Conservation (phyloP, 2,797 vertebrate genomes). For the Alcedo atthis region DNA sequence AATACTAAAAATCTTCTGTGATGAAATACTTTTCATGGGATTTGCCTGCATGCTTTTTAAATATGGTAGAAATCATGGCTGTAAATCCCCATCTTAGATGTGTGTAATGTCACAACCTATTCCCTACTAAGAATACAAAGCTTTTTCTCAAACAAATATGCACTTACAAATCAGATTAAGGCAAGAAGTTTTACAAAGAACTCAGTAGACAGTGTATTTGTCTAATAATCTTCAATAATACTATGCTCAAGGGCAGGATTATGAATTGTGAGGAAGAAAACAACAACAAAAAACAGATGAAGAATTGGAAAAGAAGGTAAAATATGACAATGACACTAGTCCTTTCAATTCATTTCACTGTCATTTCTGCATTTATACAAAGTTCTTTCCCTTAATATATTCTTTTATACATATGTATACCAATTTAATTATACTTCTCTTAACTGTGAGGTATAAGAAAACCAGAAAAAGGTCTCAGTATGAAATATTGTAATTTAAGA, state of each 20-base stretch:
- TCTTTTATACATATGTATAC: background rate
- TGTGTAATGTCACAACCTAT: background rate
- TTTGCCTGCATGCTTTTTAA: conserved; percentile 13
- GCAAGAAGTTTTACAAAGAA: background rate
- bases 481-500: background rate
- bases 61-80: background rate
- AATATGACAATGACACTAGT: background rate
- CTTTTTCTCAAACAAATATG: background rate
- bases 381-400: background rate
- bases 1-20: background rate
- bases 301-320: background rate
- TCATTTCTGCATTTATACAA: background rate
- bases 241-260: background rate
- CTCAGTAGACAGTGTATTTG: background rate
- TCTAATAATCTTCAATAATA: background rate
- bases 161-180: conserved; percentile 10
- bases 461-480: background rate
- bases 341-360: background rate
- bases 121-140: background rate
- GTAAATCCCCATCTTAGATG: background rate
- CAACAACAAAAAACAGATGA: background rate
- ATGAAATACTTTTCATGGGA: background rate
- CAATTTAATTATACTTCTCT: background rate
- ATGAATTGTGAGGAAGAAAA: background rate
- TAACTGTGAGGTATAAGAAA: background rate